A percentile compares a stretch with the other conserved stretches of the same genome.
Evolutionary conservation across 2,888 invertebrate species (phyloP).

Genomic region (Parnassius glacialis): DNA sequence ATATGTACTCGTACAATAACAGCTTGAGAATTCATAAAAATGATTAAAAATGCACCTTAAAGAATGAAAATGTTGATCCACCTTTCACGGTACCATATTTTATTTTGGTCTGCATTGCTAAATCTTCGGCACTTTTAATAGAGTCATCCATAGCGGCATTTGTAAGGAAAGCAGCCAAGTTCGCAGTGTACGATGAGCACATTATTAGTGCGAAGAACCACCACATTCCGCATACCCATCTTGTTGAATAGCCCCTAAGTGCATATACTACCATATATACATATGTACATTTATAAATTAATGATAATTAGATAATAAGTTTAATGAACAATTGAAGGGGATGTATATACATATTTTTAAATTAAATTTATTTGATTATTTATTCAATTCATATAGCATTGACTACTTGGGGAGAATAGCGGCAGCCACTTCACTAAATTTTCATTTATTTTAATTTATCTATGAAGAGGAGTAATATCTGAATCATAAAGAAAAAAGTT

Average conservation of each 20-base stretch:
- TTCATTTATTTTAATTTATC: too few relatives aligned
- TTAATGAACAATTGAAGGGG: too few relatives aligned
- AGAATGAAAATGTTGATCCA: conserved; percentile 95
- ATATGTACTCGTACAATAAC: too few relatives aligned
- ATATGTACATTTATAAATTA: neutral
- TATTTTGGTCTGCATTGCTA: conserved; percentile 96
- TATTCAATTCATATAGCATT: too few relatives aligned
- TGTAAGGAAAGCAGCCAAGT: conserved; percentile 95
- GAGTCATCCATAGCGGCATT: conserved; percentile 94
- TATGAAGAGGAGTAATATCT: too few relatives aligned
- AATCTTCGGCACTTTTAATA: conserved; percentile 94
- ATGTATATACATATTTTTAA: too few relatives aligned
- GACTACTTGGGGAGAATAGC: too few relatives aligned
- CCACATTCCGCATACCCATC: conserved; percentile 96
- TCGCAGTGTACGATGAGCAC: conserved; percentile 97
- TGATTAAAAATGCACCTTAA: conserved; percentile 81
- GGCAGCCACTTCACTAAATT: too few relatives aligned
- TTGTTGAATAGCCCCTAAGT: conserved; percentile 91
- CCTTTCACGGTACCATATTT: conserved; percentile 95
- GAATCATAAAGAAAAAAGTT: too few relatives aligned
- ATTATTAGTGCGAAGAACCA: conserved; percentile 97
- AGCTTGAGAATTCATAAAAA: too few relatives aligned
- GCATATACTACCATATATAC: too few relatives aligned
- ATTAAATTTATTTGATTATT: too few relatives aligned
- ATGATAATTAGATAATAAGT: neutral